Evolutionary conservation across 2,797 vertebrate species (phyloP), one percentile per base, ranked within the genome.

Genomic region (Ptychobarbus kaznakovi): DNA sequence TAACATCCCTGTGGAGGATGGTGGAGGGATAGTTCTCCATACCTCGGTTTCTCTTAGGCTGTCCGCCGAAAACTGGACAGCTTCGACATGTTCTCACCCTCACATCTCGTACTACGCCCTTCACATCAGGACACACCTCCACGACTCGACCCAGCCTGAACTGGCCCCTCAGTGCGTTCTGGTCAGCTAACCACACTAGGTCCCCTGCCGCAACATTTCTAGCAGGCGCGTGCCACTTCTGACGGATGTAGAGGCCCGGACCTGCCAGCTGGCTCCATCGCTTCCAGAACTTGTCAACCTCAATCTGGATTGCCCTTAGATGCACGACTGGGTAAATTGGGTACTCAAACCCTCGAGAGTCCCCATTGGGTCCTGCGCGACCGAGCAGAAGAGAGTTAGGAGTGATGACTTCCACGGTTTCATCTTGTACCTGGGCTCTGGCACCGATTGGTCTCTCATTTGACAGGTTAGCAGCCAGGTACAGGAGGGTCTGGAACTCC

Each of bases 261-360:
- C 74, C 74, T 40, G 51, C 74, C 74, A 77, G 18, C 18, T 77
- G 56, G 8, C 56, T 78, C 76, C 76, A 78, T 22, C 20, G 2
- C 44, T 66, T 76, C 18, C 53, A 61, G 32, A 77, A 77, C 20
- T 61, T 77, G 6, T 77, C 38, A 78, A 78, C 53, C 53, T 78
- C 53, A 7, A 78, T 78, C 53, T 78, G 75, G 35, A 78, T 78
- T 44, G 53, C 1, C 28, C 35, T 78, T 22, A 78, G 75, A 16
- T 3, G 3, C 12, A 61, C 53, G 0, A 61, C 0, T 1, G 53
- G 35, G 53, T 40, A 61, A 78, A 2, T 58, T 77, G 51, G 53
- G 9, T 25, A 77, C 20, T 40, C 3, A 42, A 76, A 68, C 16
- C 49, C 18, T 12, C 5, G 28, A 4, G 49, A 56, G 73, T 53